Base-by-base conservation (phyloP, 2,888 invertebrate genomes). In the Corythucha ciliata region DNA sequence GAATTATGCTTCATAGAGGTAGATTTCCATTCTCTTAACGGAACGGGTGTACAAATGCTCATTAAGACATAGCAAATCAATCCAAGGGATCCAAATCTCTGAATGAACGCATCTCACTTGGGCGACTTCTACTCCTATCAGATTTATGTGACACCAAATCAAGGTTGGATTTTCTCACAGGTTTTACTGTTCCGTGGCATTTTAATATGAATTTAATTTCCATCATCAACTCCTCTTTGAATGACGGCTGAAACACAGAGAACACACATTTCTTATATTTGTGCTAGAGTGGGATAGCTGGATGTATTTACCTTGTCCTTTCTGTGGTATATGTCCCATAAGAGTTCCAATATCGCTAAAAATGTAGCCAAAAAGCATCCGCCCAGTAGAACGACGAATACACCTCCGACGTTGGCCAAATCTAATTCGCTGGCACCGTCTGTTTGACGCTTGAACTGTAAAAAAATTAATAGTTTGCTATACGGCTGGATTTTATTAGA, bases 341-440 rank as follows among this genome's bases (percentile, higher is more conserved):
- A 69, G 65, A 93, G 91, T 67, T 96, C 92, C 18, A 81, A 71
- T 8, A 89, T 67, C 4, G 89, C 87, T 16, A 92, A 77, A 2
- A 82, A 55, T 33, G 84, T 71, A 0, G 89, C 83, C 18, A 82
- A 66, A 2, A 74, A 63, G 40, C 85, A 79, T 0, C 92, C 92
- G 7, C 75, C 70, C 1, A 81, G 78, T 6, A 93, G 72, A 4
- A 93, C 88, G 22, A 92, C 76, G 67, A 92, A 93, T 39, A 92
- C 88, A 59, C 93, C 92, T 59, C 91, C 91, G 0, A 92, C 89
- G 68, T 94, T 90, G 59, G 81, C 78, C 70, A 94, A 75, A 53
- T 83, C 83, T 45, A 91, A 69, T 39, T 80, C 79, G 14, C 74
- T 75, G 6, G 73, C 73, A 45, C 69, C 70, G 0, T 69, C 65